A percentile compares a stretch with the other conserved stretches of the same genome.
These are phyloP conservation scores for Conistra vaccinii DNA, from an alignment of 2,888 invertebrate species.

Conservation along the genomic window DNA sequence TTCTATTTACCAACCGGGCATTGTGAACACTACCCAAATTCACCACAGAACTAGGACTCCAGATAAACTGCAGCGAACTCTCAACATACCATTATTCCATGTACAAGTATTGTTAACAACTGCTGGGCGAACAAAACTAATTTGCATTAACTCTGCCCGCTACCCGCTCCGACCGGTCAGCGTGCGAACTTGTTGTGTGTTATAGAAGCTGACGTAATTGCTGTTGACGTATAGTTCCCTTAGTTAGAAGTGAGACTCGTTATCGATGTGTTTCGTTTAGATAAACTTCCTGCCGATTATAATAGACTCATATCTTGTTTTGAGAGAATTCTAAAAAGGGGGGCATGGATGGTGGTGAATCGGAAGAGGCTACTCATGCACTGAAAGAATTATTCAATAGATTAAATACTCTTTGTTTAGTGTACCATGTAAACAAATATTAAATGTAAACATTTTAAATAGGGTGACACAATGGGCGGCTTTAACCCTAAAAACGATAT, in stretches of 20 bases:
- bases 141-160: constrained; percentile 66
- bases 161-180: constrained; percentile 47
- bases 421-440: too few species aligned
- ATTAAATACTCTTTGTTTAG: too few species aligned
- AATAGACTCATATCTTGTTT: background rate
- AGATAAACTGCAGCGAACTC: constrained; percentile 53
- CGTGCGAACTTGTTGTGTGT: constrained; percentile 43
- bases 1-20: background rate
- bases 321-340: background rate
- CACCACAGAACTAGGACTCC: constrained; percentile 29
- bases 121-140: constrained; percentile 65
- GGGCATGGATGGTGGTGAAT: background rate
- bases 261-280: constrained; percentile 37
- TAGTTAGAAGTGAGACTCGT: constrained; percentile 26
- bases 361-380: too few species aligned
- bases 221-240: constrained; percentile 49
- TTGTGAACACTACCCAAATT: constrained; percentile 17
- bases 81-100: constrained; percentile 49
- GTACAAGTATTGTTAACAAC: constrained; percentile 64
- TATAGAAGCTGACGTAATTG: constrained; percentile 52
- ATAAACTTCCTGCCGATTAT: constrained; percentile 17
- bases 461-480: too few species aligned
- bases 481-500: too few species aligned
- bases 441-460: too few species aligned
- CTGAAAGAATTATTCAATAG: background rate